Percentiles rank a stretch among this genome's conserved stretches.
Conservation (phyloP, 2,797 vertebrate species). For the Crax fasciolata region DNA sequence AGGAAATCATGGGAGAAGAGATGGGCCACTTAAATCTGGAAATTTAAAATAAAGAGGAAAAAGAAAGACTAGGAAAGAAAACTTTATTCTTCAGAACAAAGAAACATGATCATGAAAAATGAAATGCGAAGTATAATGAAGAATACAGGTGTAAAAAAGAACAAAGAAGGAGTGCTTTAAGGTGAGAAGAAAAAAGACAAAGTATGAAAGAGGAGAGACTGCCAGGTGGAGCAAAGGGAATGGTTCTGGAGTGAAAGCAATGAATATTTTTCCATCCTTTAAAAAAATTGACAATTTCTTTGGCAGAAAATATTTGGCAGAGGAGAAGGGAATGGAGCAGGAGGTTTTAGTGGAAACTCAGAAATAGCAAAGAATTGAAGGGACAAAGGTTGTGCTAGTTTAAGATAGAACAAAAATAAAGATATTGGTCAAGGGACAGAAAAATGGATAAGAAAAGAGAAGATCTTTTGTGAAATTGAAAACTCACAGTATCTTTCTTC, state of each 20-base stretch:
- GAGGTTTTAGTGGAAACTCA: conserved; percentile 35
- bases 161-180: not conserved
- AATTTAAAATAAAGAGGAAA: not conserved
- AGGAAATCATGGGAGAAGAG: not conserved
- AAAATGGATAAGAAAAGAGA: not conserved
- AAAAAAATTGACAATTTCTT: conserved; percentile 23
- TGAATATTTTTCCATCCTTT: not conserved
- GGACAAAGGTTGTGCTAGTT: conserved; percentile 24
- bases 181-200: conserved; percentile 19
- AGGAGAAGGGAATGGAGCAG: not conserved
- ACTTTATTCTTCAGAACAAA: not conserved
- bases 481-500: not conserved
- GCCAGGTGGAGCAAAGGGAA: conserved; percentile 20
- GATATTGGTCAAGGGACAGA: not conserved
- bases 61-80: not conserved
- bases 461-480: not conserved
- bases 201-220: not conserved
- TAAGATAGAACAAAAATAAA: conserved; percentile 35
- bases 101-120: not conserved
- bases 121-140: not conserved
- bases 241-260: not conserved
- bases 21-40: not conserved
- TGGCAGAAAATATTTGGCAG: conserved; percentile 31
- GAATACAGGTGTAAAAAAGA: not conserved
- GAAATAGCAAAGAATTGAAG: conserved; percentile 44